Percentiles rank a stretch among this genome's conserved stretches.
Evolutionary conservation across 1,140 invertebrate species (phyloP).

Genomic region (Heliconius melpomene): DNA sequence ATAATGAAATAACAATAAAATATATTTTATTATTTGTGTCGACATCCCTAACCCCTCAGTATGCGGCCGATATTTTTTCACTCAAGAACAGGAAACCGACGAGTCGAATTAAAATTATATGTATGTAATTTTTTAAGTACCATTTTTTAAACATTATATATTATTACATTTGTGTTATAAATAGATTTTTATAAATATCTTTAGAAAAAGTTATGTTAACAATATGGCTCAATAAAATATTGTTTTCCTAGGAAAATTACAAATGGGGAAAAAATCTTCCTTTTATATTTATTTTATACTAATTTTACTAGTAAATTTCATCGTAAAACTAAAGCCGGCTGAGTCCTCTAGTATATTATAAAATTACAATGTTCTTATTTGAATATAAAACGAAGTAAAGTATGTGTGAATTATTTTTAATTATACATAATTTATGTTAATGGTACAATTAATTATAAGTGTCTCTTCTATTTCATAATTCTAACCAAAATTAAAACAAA

Average conservation of each 20-base stretch:
- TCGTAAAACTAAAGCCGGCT: too few relatives aligned
- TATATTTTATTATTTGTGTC: background rate
- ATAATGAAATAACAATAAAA: background rate
- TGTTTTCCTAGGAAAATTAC: too few relatives aligned
- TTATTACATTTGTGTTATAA: background rate
- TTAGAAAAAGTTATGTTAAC: background rate
- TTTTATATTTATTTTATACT: too few relatives aligned
- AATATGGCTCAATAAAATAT: background rate
- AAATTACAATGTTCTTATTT: background rate
- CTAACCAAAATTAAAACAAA: background rate
- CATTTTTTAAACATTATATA: slow-evolving; percentile 32
- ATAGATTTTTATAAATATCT: background rate
- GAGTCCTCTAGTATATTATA: too few relatives aligned
- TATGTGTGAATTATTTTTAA: slow-evolving; percentile 16
- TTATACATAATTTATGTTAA: background rate
- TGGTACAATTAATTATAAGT: slow-evolving; percentile 1
- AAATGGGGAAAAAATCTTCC: too few relatives aligned
- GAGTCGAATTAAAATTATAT: slow-evolving; percentile 52
- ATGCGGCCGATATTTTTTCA: slow-evolving; percentile 76
- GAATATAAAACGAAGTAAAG: background rate
- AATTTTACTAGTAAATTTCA: too few relatives aligned
- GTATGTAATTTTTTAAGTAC: slow-evolving; percentile 15
- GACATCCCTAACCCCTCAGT: slow-evolving; percentile 63
- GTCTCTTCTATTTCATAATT: slow-evolving; percentile 20
- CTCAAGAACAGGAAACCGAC: slow-evolving; percentile 51